Evolutionary conservation across 2,797 vertebrate genomes (phyloP), one percentile per base, ranked within the genome.

Genomic region (Pelochelys cantorii): DNA sequence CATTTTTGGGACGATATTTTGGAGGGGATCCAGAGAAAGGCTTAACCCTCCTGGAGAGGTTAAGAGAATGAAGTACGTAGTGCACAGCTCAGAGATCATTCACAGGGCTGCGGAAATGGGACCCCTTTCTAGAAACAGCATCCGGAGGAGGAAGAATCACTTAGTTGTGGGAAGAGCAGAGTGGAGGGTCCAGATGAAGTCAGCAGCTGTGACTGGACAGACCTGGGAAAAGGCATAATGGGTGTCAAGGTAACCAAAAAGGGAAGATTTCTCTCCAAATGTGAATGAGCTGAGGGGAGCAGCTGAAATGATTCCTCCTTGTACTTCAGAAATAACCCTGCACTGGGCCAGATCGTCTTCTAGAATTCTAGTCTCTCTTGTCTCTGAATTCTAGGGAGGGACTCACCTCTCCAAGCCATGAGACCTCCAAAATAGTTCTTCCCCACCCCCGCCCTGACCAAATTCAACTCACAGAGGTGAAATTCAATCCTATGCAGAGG

Each of bases 1-100:
- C 94, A 81, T 95, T 89, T 4, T 10, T 93, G 89, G 91, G 95
- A 68, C 7, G 11, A 91, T 85, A 52, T 42, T 71, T 90, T 93
- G 92, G 90, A 95, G 56, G 48, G 54, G 54, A 89, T 91, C 95
- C 93, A 96, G 94, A 96, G 94, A 96, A 96, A 91, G 29, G 86
- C 22, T 87, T 95, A 92, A 94, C 90, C 93, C 7, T 5, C 18
- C 0, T 37, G 60, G 23, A 95, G 85, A 95, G 94, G 94, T 88
- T 79, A 0, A 97, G 87, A 90, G 95, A 96, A 96, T 31, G 25
- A 86, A 65, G 79, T 65, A 14, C 10, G 53, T 25, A 80, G 82
- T 89, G 83, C 11, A 0, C 2, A 48, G 87, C 90, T 87, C 84
- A 11, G 0, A 71, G 77, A 83, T 71, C 53, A 18, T 31, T 14